Evolutionary conservation across 2,797 vertebrate species (phyloP).

Genomic region (Fistularia tabacaria): DNA sequence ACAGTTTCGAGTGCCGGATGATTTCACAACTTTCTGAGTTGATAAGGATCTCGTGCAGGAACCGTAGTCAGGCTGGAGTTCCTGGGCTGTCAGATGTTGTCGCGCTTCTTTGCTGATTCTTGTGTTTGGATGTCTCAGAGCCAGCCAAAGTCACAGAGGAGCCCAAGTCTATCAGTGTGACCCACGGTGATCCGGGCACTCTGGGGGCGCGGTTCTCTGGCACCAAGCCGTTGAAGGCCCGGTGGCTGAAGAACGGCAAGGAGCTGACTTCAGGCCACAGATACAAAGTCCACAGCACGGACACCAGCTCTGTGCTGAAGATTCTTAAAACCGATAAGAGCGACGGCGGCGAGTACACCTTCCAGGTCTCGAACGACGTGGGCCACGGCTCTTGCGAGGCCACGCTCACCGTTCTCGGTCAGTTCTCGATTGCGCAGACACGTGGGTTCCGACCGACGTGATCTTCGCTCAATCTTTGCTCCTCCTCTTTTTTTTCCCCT

Average conservation of each 20-base stretch:
- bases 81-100: not conserved
- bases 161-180: conserved; percentile 92
- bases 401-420: conserved; percentile 87
- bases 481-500: conserved; percentile 40
- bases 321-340: conserved; percentile 85
- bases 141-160: conserved; percentile 91
- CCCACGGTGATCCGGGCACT: conserved; percentile 92
- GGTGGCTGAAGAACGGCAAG: conserved; percentile 87
- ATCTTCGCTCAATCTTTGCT: not conserved
- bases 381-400: conserved; percentile 87
- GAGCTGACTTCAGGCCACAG: conserved; percentile 83
- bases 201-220: conserved; percentile 92
- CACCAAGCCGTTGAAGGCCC: conserved; percentile 86
- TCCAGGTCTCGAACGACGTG: conserved; percentile 92
- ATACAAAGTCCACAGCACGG: conserved; percentile 88
- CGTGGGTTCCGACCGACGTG: not conserved
- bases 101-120: conserved; percentile 22
- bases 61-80: not conserved
- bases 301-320: conserved; percentile 88
- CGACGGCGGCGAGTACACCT: conserved; percentile 87
- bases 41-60: conserved; percentile 1
- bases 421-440: conserved; percentile 52
- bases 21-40: conserved; percentile 2
- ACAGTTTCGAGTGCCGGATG: not conserved
- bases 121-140: conserved; percentile 78